These are phyloP conservation scores for Heliconius ismenius DNA, from an alignment of 2,888 invertebrate species.

Conservation along the genomic window DNA sequence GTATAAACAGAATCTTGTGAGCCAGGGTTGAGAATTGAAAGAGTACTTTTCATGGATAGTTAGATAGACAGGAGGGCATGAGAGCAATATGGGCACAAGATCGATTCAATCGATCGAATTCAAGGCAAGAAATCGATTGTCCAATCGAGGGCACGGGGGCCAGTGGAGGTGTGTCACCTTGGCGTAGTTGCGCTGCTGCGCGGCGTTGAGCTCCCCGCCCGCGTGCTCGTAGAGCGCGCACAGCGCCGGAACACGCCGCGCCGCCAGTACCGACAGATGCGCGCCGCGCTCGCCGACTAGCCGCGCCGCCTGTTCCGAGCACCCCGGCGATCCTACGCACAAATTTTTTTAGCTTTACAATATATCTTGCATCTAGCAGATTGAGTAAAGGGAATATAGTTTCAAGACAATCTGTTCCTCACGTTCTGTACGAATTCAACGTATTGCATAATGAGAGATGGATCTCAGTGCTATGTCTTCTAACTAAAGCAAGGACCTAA, in stretches of 20 bases:
- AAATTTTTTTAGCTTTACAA: background rate
- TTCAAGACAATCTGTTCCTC: background rate
- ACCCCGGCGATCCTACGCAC: conserved; percentile 69
- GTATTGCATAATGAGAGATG: too few relatives aligned
- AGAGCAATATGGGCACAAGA: background rate
- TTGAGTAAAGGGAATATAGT: too few relatives aligned
- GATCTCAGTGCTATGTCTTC: too few relatives aligned
- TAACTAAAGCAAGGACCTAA: too few relatives aligned
- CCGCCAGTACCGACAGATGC: conserved; percentile 93
- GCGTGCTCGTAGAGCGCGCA: conserved; percentile 94
- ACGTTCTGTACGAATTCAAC: background rate
- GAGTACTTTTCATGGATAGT: background rate
- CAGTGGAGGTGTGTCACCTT: conserved; percentile 76
- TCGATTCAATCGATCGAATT: too few relatives aligned
- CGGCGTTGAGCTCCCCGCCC: conserved; percentile 90
- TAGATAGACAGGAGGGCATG: background rate
- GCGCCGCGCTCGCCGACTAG: conserved; percentile 91
- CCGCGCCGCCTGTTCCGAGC: conserved; percentile 91
- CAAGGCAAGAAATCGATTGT: too few relatives aligned
- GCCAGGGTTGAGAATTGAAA: background rate
- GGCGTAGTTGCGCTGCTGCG: conserved; percentile 94
- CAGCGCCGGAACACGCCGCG: conserved; percentile 92
- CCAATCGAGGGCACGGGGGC: background rate
- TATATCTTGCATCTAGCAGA: background rate
- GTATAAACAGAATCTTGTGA: background rate